Evolutionary conservation across 2,113 vertebrate genomes (phyloP), one percentile per base, ranked within the genome.

Genomic region (Callithrix jacchus): DNA sequence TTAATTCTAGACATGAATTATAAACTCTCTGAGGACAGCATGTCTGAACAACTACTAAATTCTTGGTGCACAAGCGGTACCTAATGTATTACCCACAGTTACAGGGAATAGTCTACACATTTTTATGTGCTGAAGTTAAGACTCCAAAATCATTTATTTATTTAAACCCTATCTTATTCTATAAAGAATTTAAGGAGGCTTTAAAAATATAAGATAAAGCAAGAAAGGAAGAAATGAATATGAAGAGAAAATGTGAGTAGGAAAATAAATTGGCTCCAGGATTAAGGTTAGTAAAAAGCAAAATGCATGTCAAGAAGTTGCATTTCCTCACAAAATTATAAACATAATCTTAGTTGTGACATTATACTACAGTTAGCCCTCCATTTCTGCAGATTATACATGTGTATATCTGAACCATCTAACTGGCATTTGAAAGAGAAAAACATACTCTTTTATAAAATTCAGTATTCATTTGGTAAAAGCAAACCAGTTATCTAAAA

Each of bases 1-100:
- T 90, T 95, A 87, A 97, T 87, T 94, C 71, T 52, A 61, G 45
- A 32, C 42, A 74, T 35, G 35, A 91, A 87, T 42, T 95, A 37
- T 84, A 92, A 96, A 94, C 89, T 52, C 61, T 77, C 89, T 61
- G 17, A 18, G 25, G 84, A 87, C 21, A 94, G 58, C 49, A 61
- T 52, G 47, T 87, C 61, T 76, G 56, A 94, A 20, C 73, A 97
- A 89, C 32, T 83, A 89, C 47, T 92, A 21, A 85, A 95, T 49
- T 85, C 70, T n/a, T 80, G 79, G 30, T 58, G 16, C 30, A 64
- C n/a, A 70, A 35, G 12, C 18, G 54, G 6, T 35, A 37, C 17
- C 37, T 49, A 52, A 49, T 81, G 37, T 68, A 82, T 10, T 10
- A 84, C 1, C 25, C 71, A 95, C 8, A 56, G 8, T 45, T 64